phyloP scores from a whole-genome alignment of 2,797 vertebrate genomes.

The Semaprochilodus insignis region DNA sequence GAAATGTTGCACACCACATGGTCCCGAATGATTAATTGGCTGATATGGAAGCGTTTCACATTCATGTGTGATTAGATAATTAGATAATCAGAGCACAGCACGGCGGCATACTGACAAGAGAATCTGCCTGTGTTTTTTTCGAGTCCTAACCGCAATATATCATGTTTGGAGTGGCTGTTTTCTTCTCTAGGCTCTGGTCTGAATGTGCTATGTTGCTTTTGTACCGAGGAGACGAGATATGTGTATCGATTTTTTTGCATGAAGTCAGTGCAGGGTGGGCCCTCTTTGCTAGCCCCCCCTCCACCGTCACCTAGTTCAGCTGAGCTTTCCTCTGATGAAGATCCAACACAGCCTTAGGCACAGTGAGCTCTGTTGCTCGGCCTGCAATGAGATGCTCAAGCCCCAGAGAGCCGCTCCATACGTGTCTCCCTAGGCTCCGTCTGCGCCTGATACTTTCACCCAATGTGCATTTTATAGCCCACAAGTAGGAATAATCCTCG shows the following conservation, averaged over 20 bases:
- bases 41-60: background rate
- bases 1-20: slow-evolving; percentile 2
- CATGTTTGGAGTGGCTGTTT: background rate
- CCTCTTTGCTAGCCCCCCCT: slow-evolving; percentile 52
- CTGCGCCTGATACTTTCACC: slow-evolving; percentile 29
- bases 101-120: background rate
- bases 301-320: slow-evolving; percentile 45
- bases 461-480: slow-evolving; percentile 18
- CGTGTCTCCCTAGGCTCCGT: slow-evolving; percentile 10
- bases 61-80: slow-evolving; percentile 12
- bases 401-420: slow-evolving; percentile 48
- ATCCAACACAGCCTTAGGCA: slow-evolving; percentile 67
- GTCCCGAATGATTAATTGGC: slow-evolving; percentile 23
- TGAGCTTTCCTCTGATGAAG: slow-evolving; percentile 63
- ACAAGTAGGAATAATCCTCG: slow-evolving; percentile 22
- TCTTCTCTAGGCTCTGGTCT: slow-evolving; percentile 8
- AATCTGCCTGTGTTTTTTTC: background rate
- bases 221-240: slow-evolving; percentile 44
- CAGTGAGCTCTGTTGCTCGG: slow-evolving; percentile 53
- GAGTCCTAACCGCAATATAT: background rate
- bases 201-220: slow-evolving; percentile 14
- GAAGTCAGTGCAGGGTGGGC: slow-evolving; percentile 51
- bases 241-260: slow-evolving; percentile 59
- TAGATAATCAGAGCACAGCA: slow-evolving; percentile 8
- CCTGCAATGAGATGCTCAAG: slow-evolving; percentile 59